Conservation (phyloP, 2,888 invertebrate species). For the Drosophila borealis region DNA sequence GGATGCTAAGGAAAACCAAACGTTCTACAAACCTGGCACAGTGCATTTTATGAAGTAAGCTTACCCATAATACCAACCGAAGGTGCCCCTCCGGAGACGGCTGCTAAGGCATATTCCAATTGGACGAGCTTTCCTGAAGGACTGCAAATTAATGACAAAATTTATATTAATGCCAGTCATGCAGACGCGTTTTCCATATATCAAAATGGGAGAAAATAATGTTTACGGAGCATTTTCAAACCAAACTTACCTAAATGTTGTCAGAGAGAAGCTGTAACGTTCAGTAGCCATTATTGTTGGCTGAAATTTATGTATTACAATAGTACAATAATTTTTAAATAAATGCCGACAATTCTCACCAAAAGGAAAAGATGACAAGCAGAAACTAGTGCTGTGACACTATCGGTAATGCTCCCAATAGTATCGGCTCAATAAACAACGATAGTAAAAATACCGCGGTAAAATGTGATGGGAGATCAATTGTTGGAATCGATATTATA, state of each 20-base stretch:
- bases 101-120: constrained; percentile 99
- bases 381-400: constrained; percentile 50
- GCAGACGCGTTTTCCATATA: constrained; percentile 58
- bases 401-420: constrained; percentile 20
- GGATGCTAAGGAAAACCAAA: constrained; percentile 87
- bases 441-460: constrained; percentile 7
- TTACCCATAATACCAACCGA: constrained; percentile 99
- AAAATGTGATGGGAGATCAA: constrained; percentile 1
- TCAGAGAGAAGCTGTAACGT: constrained; percentile 98
- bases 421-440: neutral
- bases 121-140: constrained; percentile 99
- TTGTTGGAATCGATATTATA: neutral
- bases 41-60: neutral
- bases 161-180: constrained; percentile 73
- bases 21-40: neutral
- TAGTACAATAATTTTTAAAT: constrained; percentile 47
- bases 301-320: constrained; percentile 32
- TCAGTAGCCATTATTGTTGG: constrained; percentile 92
- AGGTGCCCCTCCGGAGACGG: constrained; percentile 98
- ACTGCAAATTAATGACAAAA: constrained; percentile 87
- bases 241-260: constrained; percentile 87
- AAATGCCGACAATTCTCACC: constrained; percentile 54
- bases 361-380: constrained; percentile 81
- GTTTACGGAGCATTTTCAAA: neutral
- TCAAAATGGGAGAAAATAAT: neutral